Base-by-base conservation (phyloP, 2,888 invertebrate genomes). In the Reticulitermes lucifugus region DNA sequence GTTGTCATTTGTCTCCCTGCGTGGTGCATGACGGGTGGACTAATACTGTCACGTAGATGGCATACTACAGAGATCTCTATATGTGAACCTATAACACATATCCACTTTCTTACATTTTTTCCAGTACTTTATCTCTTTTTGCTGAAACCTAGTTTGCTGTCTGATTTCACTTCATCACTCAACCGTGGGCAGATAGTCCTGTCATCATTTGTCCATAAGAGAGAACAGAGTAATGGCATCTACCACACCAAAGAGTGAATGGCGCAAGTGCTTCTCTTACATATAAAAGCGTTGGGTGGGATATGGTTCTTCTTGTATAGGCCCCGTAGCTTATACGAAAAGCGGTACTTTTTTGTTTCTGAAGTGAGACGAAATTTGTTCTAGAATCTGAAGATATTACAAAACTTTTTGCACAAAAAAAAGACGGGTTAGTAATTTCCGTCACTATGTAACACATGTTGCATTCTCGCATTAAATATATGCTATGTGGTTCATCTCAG, bases 1-100 rank as follows among this genome's bases (percentile, higher is more conserved):
- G 83, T 83, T 73, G 71, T 70, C 71, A 83, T 83, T 80, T 83
- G 83, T 83, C 83, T 83, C 29, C 21, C 79, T 51, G 29, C 79
- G 79, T 79, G 73, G 41, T 41, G 73, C 73, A 41, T 73, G 73
- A 73, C 18, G 65, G 65, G 65, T 0, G 65, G 25, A 65, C 25
- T 65, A 65, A 65, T 25, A 65, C 25, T 65, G 65, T 65, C 65
- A 25, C 65, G 65, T 25, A 65, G 65, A 65, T 65, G 12, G 65
- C 65, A 65, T 65, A 25, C 65, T 65, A 25, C 60, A 60, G 65
- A 65, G 65, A 65, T 6, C n/a, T 65, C 65, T 65, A 65, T 65
- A 65, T 65, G 65, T 5, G 65, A 65, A n/a, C 65, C 65, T 4
- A 65, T 2, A 65, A 25, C 65, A 65, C 65, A 65, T 65, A 65